These are phyloP conservation scores for Tetanocera ferruginea DNA, from an alignment of 2,888 invertebrate species.

Conservation along the genomic window DNA sequence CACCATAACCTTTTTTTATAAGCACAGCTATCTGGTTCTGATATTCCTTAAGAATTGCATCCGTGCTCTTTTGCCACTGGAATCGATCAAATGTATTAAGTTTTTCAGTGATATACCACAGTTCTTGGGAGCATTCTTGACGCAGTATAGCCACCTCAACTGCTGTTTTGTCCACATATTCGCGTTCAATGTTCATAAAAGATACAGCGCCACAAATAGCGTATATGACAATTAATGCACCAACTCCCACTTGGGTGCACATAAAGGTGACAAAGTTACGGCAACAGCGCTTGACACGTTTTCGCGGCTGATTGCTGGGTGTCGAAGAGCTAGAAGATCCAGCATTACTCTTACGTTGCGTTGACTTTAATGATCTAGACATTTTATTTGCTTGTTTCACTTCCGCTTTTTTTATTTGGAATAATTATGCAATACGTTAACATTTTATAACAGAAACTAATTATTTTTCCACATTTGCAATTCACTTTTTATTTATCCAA, in stretches of 20 bases:
- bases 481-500: too few relatives aligned
- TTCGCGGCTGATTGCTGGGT: conserved; percentile 78
- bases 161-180: conserved; percentile 72
- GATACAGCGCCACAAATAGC: conserved; percentile 87
- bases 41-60: conserved; percentile 76
- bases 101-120: conserved; percentile 79
- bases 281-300: conserved; percentile 87
- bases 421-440: conserved; percentile 27
- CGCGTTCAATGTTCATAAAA: conserved; percentile 83
- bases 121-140: conserved; percentile 73
- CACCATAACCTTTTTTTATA: conserved; percentile 79
- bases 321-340: conserved; percentile 72
- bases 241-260: conserved; percentile 93
- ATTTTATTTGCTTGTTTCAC: conserved; percentile 23
- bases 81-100: conserved; percentile 79
- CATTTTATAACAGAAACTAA: background rate
- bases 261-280: conserved; percentile 89
- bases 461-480: background rate
- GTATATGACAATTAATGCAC: conserved; percentile 88
- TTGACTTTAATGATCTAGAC: conserved; percentile 44
- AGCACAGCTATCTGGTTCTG: conserved; percentile 78
- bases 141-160: conserved; percentile 73
- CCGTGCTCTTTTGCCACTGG: conserved; percentile 75
- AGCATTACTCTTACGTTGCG: conserved; percentile 43
- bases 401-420: background rate